phyloP scores from a whole-genome alignment of 2,797 vertebrate species.

The Mus spretus region DNA sequence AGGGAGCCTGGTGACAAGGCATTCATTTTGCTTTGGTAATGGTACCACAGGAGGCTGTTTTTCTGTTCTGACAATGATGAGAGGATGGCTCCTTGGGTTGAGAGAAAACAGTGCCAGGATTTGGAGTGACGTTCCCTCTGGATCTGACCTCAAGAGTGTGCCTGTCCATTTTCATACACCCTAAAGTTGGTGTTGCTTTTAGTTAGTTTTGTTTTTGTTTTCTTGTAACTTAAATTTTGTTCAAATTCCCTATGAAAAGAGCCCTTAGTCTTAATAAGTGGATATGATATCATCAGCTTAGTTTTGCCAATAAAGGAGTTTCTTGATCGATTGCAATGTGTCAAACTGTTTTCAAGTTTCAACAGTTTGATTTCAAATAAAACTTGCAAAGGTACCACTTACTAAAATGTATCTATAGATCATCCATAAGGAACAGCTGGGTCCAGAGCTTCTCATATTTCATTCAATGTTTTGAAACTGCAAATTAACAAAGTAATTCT shows the following conservation, averaged over 20 bases:
- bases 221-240: constrained; percentile 56
- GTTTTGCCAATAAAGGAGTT: constrained; percentile 5
- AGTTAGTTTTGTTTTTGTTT: neutral
- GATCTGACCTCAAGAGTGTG: neutral
- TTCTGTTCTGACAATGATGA: neutral
- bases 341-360: constrained; percentile 55
- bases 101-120: neutral
- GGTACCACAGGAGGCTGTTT: too few species aligned
- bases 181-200: neutral
- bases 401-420: constrained; percentile 48
- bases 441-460: constrained; percentile 36
- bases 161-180: neutral
- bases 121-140: neutral
- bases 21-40: neutral
- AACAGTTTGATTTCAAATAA: constrained; percentile 66
- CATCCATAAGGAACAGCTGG: constrained; percentile 20
- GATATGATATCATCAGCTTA: neutral
- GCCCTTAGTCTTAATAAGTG: neutral
- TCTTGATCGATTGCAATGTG: constrained; percentile 59
- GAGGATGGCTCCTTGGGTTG: neutral
- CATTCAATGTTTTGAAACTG: constrained; percentile 33
- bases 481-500: constrained; percentile 63
- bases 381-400: constrained; percentile 20
- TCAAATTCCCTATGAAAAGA: neutral
- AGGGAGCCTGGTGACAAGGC: neutral